A percentile compares a stretch with the other conserved stretches of the same genome.
phyloP scores from a whole-genome alignment of 2,113 vertebrate genomes.

The Cisticola juncidis region DNA sequence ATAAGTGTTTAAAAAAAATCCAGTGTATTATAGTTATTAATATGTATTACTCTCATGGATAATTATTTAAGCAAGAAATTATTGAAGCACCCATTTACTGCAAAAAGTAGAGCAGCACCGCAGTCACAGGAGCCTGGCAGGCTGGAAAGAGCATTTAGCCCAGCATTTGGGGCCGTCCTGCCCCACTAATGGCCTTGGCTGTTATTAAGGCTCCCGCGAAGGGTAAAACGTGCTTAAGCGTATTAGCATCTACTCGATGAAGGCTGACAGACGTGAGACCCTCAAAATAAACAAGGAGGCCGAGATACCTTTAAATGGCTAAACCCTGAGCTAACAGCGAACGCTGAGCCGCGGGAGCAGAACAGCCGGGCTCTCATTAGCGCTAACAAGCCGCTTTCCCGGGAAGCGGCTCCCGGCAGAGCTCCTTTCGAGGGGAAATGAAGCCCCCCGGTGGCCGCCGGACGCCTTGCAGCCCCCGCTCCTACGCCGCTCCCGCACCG shows the following conservation, averaged over 20 bases:
- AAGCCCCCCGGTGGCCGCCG: conserved; percentile 63
- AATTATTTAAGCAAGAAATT: conserved; percentile 28
- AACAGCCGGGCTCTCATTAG: neutral
- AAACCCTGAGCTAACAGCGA: neutral
- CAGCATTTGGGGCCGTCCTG: neutral
- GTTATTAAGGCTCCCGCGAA: neutral
- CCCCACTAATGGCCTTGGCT: neutral
- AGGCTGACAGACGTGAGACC: neutral
- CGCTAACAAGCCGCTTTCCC: neutral
- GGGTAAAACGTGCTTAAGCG: neutral
- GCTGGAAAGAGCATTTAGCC: neutral
- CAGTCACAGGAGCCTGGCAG: neutral
- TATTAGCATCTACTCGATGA: neutral
- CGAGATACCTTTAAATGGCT: neutral
- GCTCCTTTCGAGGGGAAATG: conserved; percentile 15
- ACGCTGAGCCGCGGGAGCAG: neutral
- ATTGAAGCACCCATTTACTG: neutral
- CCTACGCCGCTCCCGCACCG: neutral
- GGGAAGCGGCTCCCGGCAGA: neutral
- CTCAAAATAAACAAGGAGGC: neutral
- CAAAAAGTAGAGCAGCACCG: neutral
- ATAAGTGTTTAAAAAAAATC: neutral
- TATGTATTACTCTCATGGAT: conserved; percentile 21
- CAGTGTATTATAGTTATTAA: neutral
- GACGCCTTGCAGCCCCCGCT: neutral